Conservation (phyloP, 2,113 vertebrate species). For the Pseudonaja textilis region DNA sequence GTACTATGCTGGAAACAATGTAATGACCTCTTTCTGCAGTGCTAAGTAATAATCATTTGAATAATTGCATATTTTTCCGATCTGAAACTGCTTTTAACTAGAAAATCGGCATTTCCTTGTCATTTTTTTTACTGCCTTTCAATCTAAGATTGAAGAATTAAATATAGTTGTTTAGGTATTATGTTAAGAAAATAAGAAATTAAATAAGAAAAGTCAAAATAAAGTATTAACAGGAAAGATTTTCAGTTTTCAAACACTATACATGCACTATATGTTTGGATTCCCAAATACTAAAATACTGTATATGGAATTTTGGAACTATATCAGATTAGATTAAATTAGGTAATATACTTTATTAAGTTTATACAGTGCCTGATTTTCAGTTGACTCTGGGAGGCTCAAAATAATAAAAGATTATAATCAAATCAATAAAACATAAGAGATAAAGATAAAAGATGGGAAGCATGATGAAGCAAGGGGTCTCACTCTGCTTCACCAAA, state of each 20-base stretch:
- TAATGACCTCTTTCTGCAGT: conserved; percentile 37
- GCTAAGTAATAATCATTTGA: conserved; percentile 47
- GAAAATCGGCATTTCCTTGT: not conserved
- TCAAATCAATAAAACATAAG: not conserved
- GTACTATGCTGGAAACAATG: conserved; percentile 19
- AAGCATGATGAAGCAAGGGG: not conserved
- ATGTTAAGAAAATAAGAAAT: not conserved
- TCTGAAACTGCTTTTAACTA: not conserved
- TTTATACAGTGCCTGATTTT: not conserved
- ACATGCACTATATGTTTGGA: not conserved
- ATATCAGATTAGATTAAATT: not conserved
- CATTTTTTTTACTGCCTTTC: not conserved
- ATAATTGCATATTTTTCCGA: conserved; percentile 7
- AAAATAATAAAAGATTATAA: not conserved
- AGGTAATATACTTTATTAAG: not conserved
- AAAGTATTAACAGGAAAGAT: not conserved
- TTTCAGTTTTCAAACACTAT: not conserved
- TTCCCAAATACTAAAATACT: not conserved
- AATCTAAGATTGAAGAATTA: not conserved
- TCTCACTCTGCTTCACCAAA: not conserved
- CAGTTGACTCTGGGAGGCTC: not conserved
- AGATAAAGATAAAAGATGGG: not conserved
- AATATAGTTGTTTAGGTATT: not conserved
- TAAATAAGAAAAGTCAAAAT: not conserved
- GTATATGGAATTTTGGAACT: not conserved